A percentile compares a stretch with the other conserved stretches of the same genome.
Evolutionary conservation across 2,113 vertebrate genomes (phyloP).

Genomic region (Erinaceus europaeus): DNA sequence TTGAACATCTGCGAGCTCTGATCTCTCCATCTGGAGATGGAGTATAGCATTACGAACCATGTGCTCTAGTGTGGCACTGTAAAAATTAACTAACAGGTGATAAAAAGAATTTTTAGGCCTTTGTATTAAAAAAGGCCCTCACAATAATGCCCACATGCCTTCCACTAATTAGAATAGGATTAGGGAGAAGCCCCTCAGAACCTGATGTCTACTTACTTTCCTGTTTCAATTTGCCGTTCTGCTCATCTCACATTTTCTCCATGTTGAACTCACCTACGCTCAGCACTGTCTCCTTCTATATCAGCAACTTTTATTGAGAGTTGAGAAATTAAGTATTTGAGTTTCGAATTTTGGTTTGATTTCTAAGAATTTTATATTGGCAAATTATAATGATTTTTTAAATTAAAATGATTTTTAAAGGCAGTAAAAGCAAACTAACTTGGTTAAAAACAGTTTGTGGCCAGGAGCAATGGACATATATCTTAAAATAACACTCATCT

Average conservation of each 20-base stretch:
- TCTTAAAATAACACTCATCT: neutral
- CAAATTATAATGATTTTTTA: neutral
- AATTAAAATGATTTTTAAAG: conserved; percentile 1
- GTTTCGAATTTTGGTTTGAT: neutral
- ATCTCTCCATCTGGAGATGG: conserved; percentile 29
- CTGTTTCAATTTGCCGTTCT: neutral
- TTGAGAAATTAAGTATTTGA: neutral
- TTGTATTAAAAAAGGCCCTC: conserved; percentile 41
- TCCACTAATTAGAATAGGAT: neutral
- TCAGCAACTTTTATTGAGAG: neutral
- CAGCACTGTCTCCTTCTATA: neutral
- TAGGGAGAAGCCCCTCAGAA: neutral
- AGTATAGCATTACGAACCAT: neutral
- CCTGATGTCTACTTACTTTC: neutral
- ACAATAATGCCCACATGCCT: neutral
- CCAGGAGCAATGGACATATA: neutral
- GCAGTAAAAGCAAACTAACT: neutral
- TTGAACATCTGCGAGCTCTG: conserved; percentile 44
- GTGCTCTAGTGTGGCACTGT: accelerated
- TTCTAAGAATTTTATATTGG: conserved; percentile 13
- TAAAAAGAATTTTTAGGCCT: conserved; percentile 1
- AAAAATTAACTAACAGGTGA: conserved; percentile 23
- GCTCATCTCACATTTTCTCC: conserved; percentile 5
- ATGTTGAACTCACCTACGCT: neutral
- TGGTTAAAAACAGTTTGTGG: neutral